A percentile compares a stretch with the other conserved stretches of the same genome.
Conservation (phyloP, 2,888 invertebrate species). For the Macrophya annulata region DNA sequence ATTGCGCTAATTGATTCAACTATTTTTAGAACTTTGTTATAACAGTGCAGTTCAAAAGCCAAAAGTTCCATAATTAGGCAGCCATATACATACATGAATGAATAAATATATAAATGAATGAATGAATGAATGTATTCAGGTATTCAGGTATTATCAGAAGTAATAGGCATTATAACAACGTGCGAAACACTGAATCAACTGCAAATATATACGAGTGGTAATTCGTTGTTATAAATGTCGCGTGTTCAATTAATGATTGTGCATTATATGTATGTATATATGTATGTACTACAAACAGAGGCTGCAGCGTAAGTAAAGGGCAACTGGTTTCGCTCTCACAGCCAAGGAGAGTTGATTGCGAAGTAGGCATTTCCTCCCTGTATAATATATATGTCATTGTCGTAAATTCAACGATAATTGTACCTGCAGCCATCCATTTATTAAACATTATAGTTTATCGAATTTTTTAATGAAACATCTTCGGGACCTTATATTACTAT, state of each 20-base stretch:
- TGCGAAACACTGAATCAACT: constrained; percentile 2
- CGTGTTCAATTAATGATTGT: constrained; percentile 11
- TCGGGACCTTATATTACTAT: not conserved
- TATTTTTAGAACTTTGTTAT: not conserved
- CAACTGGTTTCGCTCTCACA: constrained; percentile 67
- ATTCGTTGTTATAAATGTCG: constrained; percentile 36
- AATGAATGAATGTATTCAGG: not conserved
- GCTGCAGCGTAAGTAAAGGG: constrained; percentile 66
- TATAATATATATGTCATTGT: constrained; percentile 43
- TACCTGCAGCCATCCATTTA: not conserved
- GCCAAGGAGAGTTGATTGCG: constrained; percentile 62
- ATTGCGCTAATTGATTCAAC: not conserved
- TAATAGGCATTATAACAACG: not conserved
- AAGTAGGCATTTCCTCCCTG: constrained; percentile 51
- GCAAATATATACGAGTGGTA: not conserved
- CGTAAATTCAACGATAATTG: constrained; percentile 21
- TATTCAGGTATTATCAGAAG: not conserved
- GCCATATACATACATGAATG: too few relatives aligned
- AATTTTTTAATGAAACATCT: not conserved
- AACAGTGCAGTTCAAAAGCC: not conserved
- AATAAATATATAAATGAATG: too few relatives aligned
- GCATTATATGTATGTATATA: not conserved
- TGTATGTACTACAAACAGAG: constrained; percentile 12
- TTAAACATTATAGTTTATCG: not conserved
- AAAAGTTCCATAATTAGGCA: not conserved